Evolutionary conservation across 1,140 invertebrate genomes (phyloP).

Genomic region (Eumeta japonica): DNA sequence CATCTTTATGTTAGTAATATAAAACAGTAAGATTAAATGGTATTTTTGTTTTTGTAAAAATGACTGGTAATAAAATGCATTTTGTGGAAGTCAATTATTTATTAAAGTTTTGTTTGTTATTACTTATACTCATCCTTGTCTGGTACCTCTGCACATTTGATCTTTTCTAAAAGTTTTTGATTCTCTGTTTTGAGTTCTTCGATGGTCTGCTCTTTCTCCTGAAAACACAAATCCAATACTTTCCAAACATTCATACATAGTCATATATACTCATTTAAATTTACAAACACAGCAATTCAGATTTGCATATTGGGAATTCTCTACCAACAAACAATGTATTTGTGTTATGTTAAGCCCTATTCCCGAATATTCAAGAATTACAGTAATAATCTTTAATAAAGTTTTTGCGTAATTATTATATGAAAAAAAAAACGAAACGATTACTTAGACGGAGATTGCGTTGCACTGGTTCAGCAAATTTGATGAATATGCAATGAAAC

Average conservation of each 20-base stretch:
- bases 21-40: too few relatives aligned
- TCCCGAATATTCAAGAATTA: too few relatives aligned
- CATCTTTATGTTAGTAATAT: too few relatives aligned
- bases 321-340: too few relatives aligned
- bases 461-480: too few relatives aligned
- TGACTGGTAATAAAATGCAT: neutral
- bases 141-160: slow-evolving; percentile 26
- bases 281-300: neutral
- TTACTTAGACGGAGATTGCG: too few relatives aligned
- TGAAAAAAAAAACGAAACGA: too few relatives aligned
- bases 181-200: slow-evolving; percentile 42
- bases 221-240: slow-evolving; percentile 6
- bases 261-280: too few relatives aligned
- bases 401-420: too few relatives aligned
- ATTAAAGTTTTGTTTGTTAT: neutral
- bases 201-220: slow-evolving; percentile 44
- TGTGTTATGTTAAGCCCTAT: neutral
- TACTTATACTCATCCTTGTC: neutral
- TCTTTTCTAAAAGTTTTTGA: slow-evolving; percentile 36
- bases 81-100: slow-evolving; percentile 1
- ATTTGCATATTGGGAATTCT: too few relatives aligned
- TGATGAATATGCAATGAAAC: too few relatives aligned
- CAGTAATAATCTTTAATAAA: too few relatives aligned
- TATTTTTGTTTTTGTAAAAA: neutral
- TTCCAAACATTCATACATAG: neutral